phyloP scores from a whole-genome alignment of 2,797 vertebrate genomes.

The Serranus cabrilla region DNA sequence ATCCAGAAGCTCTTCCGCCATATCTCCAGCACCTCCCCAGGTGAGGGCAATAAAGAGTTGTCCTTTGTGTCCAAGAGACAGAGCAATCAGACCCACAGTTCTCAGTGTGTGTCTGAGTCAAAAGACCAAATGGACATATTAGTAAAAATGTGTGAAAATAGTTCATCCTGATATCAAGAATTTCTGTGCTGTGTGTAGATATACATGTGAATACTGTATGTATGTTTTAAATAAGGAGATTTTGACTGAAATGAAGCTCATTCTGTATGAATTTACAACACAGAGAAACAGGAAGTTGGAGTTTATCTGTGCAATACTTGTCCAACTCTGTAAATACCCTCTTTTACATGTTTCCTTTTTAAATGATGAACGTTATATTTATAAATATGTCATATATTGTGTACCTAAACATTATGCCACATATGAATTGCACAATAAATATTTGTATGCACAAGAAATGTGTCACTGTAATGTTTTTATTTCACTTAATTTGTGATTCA shows the following conservation, averaged over 20 bases:
- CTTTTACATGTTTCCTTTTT: constrained; percentile 8
- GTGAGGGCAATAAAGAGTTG: constrained; percentile 83
- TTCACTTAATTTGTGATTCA: neutral
- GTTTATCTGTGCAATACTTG: constrained; percentile 23
- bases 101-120: constrained; percentile 69
- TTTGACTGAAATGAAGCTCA: constrained; percentile 1
- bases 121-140: constrained; percentile 75
- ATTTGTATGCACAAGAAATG: neutral
- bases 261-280: constrained; percentile 16
- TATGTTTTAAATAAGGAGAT: constrained; percentile 8
- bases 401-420: neutral
- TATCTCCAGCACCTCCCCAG: constrained; percentile 85
- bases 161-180: constrained; percentile 48
- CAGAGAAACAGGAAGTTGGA: constrained; percentile 17
- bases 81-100: constrained; percentile 77
- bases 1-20: constrained; percentile 89
- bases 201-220: constrained; percentile 5
- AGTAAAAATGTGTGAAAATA: constrained; percentile 78
- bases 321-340: constrained; percentile 44
- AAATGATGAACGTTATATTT: constrained; percentile 56
- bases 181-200: constrained; percentile 24
- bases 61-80: constrained; percentile 84
- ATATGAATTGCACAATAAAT: constrained; percentile 32
- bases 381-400: constrained; percentile 36
- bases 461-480: constrained; percentile 3